Base-by-base conservation (phyloP, 1,140 invertebrate species). In the Thrips palmi region DNA sequence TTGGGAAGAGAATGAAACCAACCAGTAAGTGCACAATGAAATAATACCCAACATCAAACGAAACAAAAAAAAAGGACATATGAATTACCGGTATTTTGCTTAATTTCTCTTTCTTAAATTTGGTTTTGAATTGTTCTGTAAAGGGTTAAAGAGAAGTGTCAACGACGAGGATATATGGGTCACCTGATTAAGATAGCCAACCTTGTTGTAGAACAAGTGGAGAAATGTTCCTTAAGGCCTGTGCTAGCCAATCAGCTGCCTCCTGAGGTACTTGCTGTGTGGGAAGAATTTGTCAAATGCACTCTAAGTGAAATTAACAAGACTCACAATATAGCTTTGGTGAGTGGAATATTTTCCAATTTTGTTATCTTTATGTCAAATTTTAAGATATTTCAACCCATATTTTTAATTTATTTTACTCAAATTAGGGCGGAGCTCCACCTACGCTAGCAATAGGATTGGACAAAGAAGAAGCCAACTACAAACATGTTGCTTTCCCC, bases 101-200 rank as follows among this genome's bases (percentile, higher is more conserved):
- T 36, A 3, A 2, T 25, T 35, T 28, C 17, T 18, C 8, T 40
- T 2, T 4, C 11, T 40, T 33, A 12, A 17, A 28, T 15, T 41
- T 11, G 18, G 15, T 28, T 11, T 28, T 36, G 25, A 18, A 14
- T 22, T 29, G 36, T 40, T 33, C 32, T 42, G 45, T 42, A 11
- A 35, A 63, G 60, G 45, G 48, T 41, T 50, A 57, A 57, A 52
- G 58, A 55, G 40, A 63, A 60, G 44, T 58, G 62, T 42, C 58
- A 62, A 41, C 55, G 74, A 17, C 57, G 67, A 49, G 76, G 74
- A 25, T 80, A 80, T 47, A 80, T 80, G 74, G 78, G 78, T 32
- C 79, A 83, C 56, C 53, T 82, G 43, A 76, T 74, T 37, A 69
- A 73, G 53, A 74, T 83, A 39, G 67, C 71, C 14, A 79, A 77